Conservation (phyloP, 2,113 vertebrate species). For the Hystrix cristata region DNA sequence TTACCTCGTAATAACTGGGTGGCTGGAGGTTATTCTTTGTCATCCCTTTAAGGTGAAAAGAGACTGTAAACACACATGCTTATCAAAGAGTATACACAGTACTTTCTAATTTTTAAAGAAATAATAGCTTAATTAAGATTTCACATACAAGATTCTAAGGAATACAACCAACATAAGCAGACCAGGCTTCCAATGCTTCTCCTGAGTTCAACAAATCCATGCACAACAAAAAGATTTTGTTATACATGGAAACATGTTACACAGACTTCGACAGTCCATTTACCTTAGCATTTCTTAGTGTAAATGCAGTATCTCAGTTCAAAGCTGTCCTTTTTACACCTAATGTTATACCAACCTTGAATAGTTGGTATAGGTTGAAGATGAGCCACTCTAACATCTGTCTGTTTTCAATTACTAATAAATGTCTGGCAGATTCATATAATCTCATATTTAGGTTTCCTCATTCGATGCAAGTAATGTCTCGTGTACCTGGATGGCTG, state of each 20-base stretch:
- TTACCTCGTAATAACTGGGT: slow-evolving; percentile 88
- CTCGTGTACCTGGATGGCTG: slow-evolving; percentile 76
- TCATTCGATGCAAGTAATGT: not conserved
- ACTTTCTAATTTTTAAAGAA: slow-evolving; percentile 3
- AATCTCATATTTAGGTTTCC: not conserved
- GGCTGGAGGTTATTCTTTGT: slow-evolving; percentile 82
- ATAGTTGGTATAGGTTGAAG: not conserved
- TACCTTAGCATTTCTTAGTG: not conserved
- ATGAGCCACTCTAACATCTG: not conserved
- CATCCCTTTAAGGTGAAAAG: slow-evolving; percentile 45
- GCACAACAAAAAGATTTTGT: not conserved
- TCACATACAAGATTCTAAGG: not conserved
- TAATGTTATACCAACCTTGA: not conserved
- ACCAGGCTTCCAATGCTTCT: not conserved
- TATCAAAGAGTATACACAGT: not conserved
- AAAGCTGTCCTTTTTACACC: slow-evolving; percentile 30
- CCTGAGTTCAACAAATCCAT: not conserved
- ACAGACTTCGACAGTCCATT: not conserved
- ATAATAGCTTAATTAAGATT: slow-evolving; percentile 6
- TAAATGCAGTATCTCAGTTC: not conserved
- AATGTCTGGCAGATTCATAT: not conserved
- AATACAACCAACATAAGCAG: slow-evolving; percentile 18
- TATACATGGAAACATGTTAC: no score
- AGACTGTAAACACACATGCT: slow-evolving; percentile 47
- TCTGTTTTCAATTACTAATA: slow-evolving; percentile 31